Evolutionary conservation across 2,113 vertebrate species (phyloP).

Genomic region (Proterorhinus semilunaris): DNA sequence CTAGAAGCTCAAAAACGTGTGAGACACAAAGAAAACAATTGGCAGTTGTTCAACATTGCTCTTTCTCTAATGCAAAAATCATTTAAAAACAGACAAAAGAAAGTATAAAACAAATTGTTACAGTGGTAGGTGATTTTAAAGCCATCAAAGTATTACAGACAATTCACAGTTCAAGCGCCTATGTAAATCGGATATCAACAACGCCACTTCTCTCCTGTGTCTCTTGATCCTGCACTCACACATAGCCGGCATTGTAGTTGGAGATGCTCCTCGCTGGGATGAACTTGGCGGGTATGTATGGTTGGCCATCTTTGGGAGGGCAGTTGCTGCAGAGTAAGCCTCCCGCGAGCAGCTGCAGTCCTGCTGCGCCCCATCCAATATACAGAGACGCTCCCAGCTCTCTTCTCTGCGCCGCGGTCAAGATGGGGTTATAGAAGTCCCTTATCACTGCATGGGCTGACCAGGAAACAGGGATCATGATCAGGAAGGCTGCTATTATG

Average conservation of each 20-base stretch:
- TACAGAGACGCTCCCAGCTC: slow-evolving; percentile 78
- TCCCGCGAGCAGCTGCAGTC: slow-evolving; percentile 73
- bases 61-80: too few relatives aligned
- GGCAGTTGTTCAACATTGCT: too few relatives aligned
- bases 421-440: slow-evolving; percentile 78
- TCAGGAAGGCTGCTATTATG: slow-evolving; percentile 67
- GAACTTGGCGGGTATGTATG: slow-evolving; percentile 67
- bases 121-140: too few relatives aligned
- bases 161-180: not conserved
- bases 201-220: not conserved
- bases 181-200: too few relatives aligned
- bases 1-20: too few relatives aligned
- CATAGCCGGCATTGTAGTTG: slow-evolving; percentile 64
- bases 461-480: slow-evolving; percentile 78
- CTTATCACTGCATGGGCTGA: slow-evolving; percentile 73
- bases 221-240: slow-evolving; percentile 51
- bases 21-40: too few relatives aligned
- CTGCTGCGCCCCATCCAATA: slow-evolving; percentile 73
- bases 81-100: too few relatives aligned
- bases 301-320: slow-evolving; percentile 60
- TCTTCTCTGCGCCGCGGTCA: slow-evolving; percentile 65
- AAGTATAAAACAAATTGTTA: too few relatives aligned
- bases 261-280: slow-evolving; percentile 43
- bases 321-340: slow-evolving; percentile 79
- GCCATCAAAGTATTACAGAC: not conserved